Evolutionary conservation across 2,797 vertebrate species (phyloP).

Genomic region (Sebastes minor): DNA sequence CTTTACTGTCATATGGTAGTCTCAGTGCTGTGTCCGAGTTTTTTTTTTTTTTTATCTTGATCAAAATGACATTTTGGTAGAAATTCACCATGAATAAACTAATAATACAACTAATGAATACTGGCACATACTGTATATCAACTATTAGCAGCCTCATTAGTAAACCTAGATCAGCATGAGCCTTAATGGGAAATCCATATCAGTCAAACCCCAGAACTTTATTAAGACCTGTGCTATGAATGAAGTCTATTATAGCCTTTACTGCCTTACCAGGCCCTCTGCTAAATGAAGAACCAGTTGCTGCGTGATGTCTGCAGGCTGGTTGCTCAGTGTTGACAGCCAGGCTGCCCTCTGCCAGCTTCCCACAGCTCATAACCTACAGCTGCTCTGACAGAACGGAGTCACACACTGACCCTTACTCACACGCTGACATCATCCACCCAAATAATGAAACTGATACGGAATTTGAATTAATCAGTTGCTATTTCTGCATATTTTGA

Average conservation of each 20-base stretch:
- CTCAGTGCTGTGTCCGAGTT: too few relatives aligned
- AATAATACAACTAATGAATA: too few relatives aligned
- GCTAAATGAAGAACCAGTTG: not conserved
- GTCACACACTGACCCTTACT: not conserved
- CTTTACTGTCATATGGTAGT: too few relatives aligned
- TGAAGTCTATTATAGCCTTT: not conserved
- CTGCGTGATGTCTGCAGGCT: not conserved
- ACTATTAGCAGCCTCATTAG: not conserved
- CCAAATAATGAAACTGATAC: not conserved
- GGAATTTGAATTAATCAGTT: not conserved
- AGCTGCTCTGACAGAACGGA: not conserved
- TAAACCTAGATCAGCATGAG: not conserved
- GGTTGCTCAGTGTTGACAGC: not conserved
- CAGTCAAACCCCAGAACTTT: not conserved
- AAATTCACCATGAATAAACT: too few relatives aligned
- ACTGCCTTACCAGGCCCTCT: not conserved
- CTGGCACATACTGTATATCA: too few relatives aligned
- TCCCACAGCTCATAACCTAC: not conserved
- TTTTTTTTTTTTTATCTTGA: too few relatives aligned
- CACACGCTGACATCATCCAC: not conserved
- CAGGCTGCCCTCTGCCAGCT: not conserved
- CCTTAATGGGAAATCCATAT: not conserved
- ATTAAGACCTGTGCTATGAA: not conserved
- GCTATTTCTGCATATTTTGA: too few relatives aligned
- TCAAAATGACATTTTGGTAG: too few relatives aligned